These are phyloP conservation scores for Callimorpha dominula DNA, from an alignment of 2,888 invertebrate genomes.

Conservation along the genomic window DNA sequence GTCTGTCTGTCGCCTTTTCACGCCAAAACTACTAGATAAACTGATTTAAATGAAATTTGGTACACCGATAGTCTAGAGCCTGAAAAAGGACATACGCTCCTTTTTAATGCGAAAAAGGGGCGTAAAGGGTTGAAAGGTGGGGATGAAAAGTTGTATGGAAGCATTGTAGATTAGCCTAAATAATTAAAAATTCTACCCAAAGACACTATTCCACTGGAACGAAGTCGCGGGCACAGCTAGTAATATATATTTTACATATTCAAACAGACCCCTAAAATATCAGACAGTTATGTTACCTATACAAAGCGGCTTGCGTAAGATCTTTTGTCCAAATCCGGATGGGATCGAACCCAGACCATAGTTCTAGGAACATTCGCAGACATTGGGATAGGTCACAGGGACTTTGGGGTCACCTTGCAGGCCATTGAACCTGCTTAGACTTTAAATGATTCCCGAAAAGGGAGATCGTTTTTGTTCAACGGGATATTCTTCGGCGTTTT, in stretches of 20 bases:
- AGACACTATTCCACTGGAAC: too few relatives aligned
- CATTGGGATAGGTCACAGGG: constrained; percentile 78
- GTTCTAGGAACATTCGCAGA: constrained; percentile 72
- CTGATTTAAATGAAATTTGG: too few relatives aligned
- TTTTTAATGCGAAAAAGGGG: too few relatives aligned
- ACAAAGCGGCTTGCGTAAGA: constrained; percentile 42
- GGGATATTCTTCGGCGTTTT: constrained; percentile 27
- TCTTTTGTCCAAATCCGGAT: constrained; percentile 50
- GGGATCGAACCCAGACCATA: constrained; percentile 57
- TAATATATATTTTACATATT: not conserved
- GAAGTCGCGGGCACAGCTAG: too few relatives aligned
- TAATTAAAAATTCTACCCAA: too few relatives aligned
- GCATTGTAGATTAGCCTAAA: too few relatives aligned
- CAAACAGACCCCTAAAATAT: constrained; percentile 27
- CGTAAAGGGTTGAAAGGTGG: too few relatives aligned
- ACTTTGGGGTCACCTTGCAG: constrained; percentile 79
- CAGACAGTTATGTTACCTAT: constrained; percentile 42
- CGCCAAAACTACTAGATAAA: too few relatives aligned
- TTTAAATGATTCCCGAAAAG: constrained; percentile 39
- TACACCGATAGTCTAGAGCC: too few relatives aligned
- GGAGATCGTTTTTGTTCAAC: constrained; percentile 33
- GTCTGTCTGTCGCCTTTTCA: too few relatives aligned
- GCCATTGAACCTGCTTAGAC: constrained; percentile 64
- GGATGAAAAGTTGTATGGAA: too few relatives aligned
- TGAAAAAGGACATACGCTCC: too few relatives aligned